Conservation (phyloP, 2,797 vertebrate species). For the Macropodus opercularis region DNA sequence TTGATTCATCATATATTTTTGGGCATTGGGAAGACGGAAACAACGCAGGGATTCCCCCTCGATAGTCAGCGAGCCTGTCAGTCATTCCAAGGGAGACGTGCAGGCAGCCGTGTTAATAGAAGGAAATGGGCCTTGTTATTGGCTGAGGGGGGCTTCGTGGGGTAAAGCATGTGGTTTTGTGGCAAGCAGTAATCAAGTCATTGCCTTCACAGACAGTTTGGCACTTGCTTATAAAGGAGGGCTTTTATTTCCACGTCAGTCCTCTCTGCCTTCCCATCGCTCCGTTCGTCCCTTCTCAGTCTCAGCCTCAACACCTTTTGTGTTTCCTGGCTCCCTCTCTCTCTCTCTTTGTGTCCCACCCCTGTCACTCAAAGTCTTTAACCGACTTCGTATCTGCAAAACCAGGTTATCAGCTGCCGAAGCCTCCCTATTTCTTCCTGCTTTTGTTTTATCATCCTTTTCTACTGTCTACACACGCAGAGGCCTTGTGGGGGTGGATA, state of each 20-base stretch:
- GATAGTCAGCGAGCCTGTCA: not conserved
- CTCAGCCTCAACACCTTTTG: conserved; percentile 9
- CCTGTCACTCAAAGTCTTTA: conserved; percentile 34
- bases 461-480: conserved; percentile 57
- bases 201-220: conserved; percentile 67
- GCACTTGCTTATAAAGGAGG: conserved; percentile 72
- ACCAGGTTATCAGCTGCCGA: conserved; percentile 34
- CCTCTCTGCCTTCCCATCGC: conserved; percentile 43
- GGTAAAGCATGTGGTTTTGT: conserved; percentile 29
- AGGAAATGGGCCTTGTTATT: conserved; percentile 46
- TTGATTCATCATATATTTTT: no score
- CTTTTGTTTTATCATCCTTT: conserved; percentile 62
- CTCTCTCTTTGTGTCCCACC: conserved; percentile 5
- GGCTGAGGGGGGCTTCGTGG: conserved; percentile 46
- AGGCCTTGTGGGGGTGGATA: conserved; percentile 31
- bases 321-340: conserved; percentile 38
- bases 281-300: conserved; percentile 14
- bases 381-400: conserved; percentile 19
- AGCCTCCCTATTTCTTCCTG: conserved; percentile 24
- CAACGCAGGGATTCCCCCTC: no score
- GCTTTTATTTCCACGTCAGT: conserved; percentile 69
- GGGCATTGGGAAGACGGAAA: no score
- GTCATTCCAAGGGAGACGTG: conserved; percentile 1
- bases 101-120: conserved; percentile 4
- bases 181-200: conserved; percentile 78